Evolutionary conservation across 2,888 invertebrate genomes (phyloP), one percentile per base, ranked within the genome.

Genomic region (Drosophila acutilabella): DNA sequence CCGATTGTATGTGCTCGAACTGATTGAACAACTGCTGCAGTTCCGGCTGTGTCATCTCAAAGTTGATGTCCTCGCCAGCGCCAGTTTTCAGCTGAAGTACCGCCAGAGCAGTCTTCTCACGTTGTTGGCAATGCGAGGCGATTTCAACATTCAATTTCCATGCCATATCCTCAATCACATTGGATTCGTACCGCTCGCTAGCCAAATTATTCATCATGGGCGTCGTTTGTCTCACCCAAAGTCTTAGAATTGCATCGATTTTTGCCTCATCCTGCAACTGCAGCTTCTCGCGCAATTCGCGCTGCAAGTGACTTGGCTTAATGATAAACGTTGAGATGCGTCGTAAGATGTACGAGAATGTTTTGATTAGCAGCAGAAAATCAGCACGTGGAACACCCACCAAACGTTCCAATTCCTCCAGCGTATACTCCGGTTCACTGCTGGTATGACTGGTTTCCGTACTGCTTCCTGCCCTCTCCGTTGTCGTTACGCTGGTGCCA

Each of bases 141-240:
- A 93, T 92, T 85, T 94, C 93, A 20, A 94, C 91, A 83, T 94
- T 94, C 2, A 94, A 80, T 67, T 94, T 93, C 94, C 94, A 94
- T 33, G 93, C 92, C 38, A 94, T 91, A 75, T 93, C 92, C 56
- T 94, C 92, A 36, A 94, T 89, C 81, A 93, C 93, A 82, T 93
- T 92, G 18, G 91, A 90, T 59, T 90, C 90, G 60, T 91, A 91
- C 0, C 90, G 89, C 47, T 90, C 90, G 44, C 88, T 89, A 13
- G 92, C 91, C 74, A 94, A 91, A 82, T 93, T 93, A 47, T 93
- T 93, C 76, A 94, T 92, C 71, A 94, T 93, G 6, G 93, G 92
- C 74, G 93, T 94, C 1, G 93, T 93, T 69, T 93, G 92, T 40
- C 92, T 91, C 0, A 93, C 93, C 94, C 94, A 94, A 8, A 93